A percentile compares a stretch with the other conserved stretches of the same genome.
These are phyloP conservation scores for Amphipoea lucens DNA, from an alignment of 2,888 invertebrate species.

Conservation along the genomic window DNA sequence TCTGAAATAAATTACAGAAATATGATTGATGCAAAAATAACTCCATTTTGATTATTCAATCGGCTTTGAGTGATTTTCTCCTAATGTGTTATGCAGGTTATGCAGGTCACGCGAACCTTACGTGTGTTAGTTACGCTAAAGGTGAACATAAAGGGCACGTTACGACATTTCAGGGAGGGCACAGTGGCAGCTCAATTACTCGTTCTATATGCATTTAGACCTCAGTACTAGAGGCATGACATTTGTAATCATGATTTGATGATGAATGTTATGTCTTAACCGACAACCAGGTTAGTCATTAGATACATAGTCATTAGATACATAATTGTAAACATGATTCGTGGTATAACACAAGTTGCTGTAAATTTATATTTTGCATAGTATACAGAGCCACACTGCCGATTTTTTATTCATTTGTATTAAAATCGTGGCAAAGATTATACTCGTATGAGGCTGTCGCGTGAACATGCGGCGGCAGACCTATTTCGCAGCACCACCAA, in stretches of 20 bases:
- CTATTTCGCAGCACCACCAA: conserved; percentile 8
- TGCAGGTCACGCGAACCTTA: conserved; percentile 8
- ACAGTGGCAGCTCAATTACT: background rate
- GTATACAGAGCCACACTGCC: background rate
- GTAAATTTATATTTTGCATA: background rate
- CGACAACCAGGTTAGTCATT: background rate
- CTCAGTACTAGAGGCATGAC: background rate
- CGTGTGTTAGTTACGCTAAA: conserved; percentile 9
- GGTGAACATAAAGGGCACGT: conserved; percentile 24
- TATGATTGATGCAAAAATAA: background rate
- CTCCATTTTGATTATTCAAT: conserved; percentile 9
- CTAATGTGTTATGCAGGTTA: conserved; percentile 1
- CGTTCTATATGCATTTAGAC: background rate
- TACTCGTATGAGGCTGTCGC: background rate
- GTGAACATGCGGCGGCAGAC: too few relatives aligned
- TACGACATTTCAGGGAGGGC: background rate
- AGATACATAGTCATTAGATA: background rate
- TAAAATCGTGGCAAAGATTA: background rate
- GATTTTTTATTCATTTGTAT: background rate
- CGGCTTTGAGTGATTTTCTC: conserved; percentile 3
- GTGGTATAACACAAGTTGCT: background rate
- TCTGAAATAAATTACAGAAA: background rate
- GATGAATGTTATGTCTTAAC: background rate
- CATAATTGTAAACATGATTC: background rate
- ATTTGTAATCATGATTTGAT: background rate